Percentiles rank a stretch among this genome's conserved stretches.
Evolutionary conservation across 1,140 invertebrate genomes (phyloP).

Genomic region (Monochamus saltuarius): DNA sequence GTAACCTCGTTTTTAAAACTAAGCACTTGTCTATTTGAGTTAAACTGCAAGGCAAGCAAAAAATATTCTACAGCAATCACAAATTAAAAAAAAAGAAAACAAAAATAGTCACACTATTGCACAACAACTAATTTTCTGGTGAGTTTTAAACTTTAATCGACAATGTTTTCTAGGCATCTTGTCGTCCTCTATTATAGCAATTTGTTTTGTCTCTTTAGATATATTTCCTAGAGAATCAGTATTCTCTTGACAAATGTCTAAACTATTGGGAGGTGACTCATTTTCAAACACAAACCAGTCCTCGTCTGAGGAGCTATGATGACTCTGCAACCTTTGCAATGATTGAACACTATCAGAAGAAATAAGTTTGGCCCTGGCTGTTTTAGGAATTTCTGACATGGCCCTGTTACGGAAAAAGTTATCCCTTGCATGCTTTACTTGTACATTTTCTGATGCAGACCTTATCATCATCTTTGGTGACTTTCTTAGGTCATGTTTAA

Average conservation of each 20-base stretch:
- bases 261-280: conserved; percentile 14
- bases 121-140: conserved; percentile 20
- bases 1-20: no score
- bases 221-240: conserved; percentile 6
- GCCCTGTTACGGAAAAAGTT: conserved; percentile 32
- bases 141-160: conserved; percentile 5
- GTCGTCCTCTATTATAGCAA: conserved; percentile 16
- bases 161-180: conserved; percentile 10
- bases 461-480: conserved; percentile 32
- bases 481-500: conserved; percentile 30
- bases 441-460: conserved; percentile 35
- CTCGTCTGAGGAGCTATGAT: conserved; percentile 42
- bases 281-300: conserved; percentile 43
- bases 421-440: conserved; percentile 13
- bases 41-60: conserved; percentile 8
- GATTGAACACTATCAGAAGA: conserved; percentile 22
- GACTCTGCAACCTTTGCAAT: conserved; percentile 32
- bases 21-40: no score
- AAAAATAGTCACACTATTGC: conserved; percentile 25
- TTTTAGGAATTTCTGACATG: conserved; percentile 35
- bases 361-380: conserved; percentile 19
- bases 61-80: conserved; percentile 17
- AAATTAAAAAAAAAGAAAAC: conserved; percentile 18
- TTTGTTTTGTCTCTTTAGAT: not conserved
- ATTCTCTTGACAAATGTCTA: conserved; percentile 9